These are phyloP conservation scores for Megaustenia siamemsis DNA, from an alignment of 2,888 invertebrate species.

Conservation along the genomic window DNA sequence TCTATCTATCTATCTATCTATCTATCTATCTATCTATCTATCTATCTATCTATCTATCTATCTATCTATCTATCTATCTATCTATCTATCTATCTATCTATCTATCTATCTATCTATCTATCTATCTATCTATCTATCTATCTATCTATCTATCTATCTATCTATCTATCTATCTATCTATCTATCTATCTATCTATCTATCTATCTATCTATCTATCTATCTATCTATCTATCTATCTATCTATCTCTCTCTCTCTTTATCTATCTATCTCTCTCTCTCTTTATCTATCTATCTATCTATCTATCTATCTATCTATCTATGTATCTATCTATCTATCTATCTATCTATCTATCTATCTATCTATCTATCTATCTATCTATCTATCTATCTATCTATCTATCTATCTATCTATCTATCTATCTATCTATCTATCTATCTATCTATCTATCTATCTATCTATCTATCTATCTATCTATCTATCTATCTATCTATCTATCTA, in stretches of 20 bases:
- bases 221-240: neutral
- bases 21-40: slow-evolving; percentile 9
- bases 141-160: slow-evolving; percentile 9
- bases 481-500: neutral
- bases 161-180: slow-evolving; percentile 9
- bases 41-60: slow-evolving; percentile 9
- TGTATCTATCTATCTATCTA: too few species aligned
- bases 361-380: too few species aligned
- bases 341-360: too few species aligned
- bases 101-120: slow-evolving; percentile 9
- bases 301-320: too few species aligned
- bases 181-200: slow-evolving; percentile 9
- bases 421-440: too few species aligned
- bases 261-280: too few species aligned
- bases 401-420: too few species aligned
- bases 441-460: slow-evolving; percentile 10
- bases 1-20: neutral
- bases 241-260: too few species aligned
- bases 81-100: slow-evolving; percentile 9
- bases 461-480: slow-evolving; percentile 10
- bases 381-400: too few species aligned
- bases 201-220: slow-evolving; percentile 9
- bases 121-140: slow-evolving; percentile 9
- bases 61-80: slow-evolving; percentile 9
- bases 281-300: too few species aligned